A percentile compares a stretch with the other conserved stretches of the same genome.
Evolutionary conservation across 2,797 vertebrate genomes (phyloP).

Genomic region (Epinephelus awoara): DNA sequence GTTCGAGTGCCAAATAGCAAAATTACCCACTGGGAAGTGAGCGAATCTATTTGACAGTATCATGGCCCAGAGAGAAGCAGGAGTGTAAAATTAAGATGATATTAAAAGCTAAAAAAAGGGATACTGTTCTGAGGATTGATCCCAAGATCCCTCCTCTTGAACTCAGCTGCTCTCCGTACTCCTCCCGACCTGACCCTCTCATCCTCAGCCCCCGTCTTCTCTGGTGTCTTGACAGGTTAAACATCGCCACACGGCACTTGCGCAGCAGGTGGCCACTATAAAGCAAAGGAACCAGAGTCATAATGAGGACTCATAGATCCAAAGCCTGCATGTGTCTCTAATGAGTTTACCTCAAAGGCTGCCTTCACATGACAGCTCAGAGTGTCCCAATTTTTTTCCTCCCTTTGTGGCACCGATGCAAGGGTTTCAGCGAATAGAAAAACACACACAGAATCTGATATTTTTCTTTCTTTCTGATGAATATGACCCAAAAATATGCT

Average conservation of each 20-base stretch:
- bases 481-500: conserved; percentile 4
- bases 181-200: neutral
- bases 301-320: conserved; percentile 31
- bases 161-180: conserved; percentile 1
- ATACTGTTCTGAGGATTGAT: conserved; percentile 28
- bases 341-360: conserved; percentile 58
- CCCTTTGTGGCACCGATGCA: conserved; percentile 16
- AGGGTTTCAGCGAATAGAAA: conserved; percentile 34
- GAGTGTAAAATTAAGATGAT: conserved; percentile 40
- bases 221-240: conserved; percentile 18
- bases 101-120: conserved; percentile 47
- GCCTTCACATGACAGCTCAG: conserved; percentile 16
- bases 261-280: conserved; percentile 17
- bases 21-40: conserved; percentile 53
- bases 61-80: conserved; percentile 30
- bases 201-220: conserved; percentile 24
- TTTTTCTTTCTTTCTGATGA: conserved; percentile 24
- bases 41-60: conserved; percentile 62
- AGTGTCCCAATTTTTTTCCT: conserved; percentile 30
- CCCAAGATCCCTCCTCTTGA: conserved; percentile 26
- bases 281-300: conserved; percentile 25
- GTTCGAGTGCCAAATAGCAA: conserved; percentile 53
- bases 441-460: conserved; percentile 27
- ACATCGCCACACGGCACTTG: conserved; percentile 10
- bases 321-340: conserved; percentile 30